These are phyloP conservation scores for Heliocidaris erythrogramma DNA, from an alignment of 35 echinoderm and acorn worm genomes.

Conservation along the genomic window DNA sequence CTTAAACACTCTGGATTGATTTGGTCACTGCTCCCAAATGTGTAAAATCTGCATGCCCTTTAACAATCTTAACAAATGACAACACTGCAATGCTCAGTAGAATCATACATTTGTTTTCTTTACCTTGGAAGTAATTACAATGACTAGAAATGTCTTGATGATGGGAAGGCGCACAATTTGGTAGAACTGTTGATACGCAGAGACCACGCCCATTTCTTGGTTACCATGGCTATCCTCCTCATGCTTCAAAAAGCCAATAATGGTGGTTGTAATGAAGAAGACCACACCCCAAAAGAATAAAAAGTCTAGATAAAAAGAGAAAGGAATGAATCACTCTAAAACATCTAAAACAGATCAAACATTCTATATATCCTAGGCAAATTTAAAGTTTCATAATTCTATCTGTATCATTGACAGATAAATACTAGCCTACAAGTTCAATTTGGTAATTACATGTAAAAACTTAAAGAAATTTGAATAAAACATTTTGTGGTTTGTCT, in stretches of 20 bases:
- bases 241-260: slow-evolving; percentile 71
- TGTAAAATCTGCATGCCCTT: no score
- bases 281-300: slow-evolving; percentile 93
- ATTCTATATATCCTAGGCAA: no score
- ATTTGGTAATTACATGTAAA: no score
- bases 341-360: neutral
- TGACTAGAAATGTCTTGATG: slow-evolving; percentile 65
- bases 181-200: slow-evolving; percentile 78
- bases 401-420: no score
- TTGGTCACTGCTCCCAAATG: no score
- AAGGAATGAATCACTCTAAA: neutral
- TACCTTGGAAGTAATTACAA: slow-evolving; percentile 87
- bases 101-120: neutral
- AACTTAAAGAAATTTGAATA: no score
- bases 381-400: no score
- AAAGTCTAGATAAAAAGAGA: slow-evolving; percentile 61
- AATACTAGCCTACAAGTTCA: no score
- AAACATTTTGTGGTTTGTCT: no score
- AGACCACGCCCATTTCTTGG: slow-evolving; percentile 50
- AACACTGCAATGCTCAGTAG: neutral
- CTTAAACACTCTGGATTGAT: no score
- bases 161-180: slow-evolving; percentile 63
- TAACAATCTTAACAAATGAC: no score
- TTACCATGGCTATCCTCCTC: slow-evolving; percentile 46
- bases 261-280: slow-evolving; percentile 85